Evolutionary conservation across 2,888 invertebrate genomes (phyloP).

Genomic region (Pristionchus fissidentatus): DNA sequence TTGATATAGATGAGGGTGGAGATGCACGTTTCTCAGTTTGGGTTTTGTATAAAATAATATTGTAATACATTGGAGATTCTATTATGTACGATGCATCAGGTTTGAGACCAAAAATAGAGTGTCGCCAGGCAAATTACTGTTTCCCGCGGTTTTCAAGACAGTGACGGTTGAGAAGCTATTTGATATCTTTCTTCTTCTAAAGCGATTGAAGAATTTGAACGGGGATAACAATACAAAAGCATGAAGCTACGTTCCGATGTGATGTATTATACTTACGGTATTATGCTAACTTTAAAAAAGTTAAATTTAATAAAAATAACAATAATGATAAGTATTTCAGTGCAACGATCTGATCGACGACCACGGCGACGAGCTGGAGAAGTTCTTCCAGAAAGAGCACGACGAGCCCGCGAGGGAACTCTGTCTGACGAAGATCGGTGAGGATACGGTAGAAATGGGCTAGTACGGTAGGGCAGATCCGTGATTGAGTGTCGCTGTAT

Average conservation of each 20-base stretch:
- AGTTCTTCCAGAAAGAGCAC: conserved; percentile 56
- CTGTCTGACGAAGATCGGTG: conserved; percentile 55
- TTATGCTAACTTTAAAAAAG: background rate
- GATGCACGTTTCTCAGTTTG: no score
- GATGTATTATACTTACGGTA: background rate
- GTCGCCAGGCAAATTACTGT: no score
- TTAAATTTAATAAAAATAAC: background rate
- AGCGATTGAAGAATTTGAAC: no score
- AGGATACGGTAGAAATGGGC: background rate
- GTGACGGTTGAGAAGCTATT: no score
- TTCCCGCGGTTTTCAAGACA: no score
- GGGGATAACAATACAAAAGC: no score
- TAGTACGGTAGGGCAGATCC: background rate
- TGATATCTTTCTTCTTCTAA: no score
- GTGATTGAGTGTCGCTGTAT: background rate
- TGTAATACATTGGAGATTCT: background rate
- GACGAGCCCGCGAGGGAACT: conserved; percentile 59
- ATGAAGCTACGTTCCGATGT: background rate
- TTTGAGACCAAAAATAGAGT: no score
- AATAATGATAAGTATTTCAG: conserved; percentile 49
- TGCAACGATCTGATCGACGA: conserved; percentile 66
- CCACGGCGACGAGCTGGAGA: conserved; percentile 60
- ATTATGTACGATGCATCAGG: background rate
- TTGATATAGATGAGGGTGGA: no score
- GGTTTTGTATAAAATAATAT: no score